These are phyloP conservation scores for Grammatotria lemairii DNA, from an alignment of 2,113 vertebrate species.

Conservation along the genomic window DNA sequence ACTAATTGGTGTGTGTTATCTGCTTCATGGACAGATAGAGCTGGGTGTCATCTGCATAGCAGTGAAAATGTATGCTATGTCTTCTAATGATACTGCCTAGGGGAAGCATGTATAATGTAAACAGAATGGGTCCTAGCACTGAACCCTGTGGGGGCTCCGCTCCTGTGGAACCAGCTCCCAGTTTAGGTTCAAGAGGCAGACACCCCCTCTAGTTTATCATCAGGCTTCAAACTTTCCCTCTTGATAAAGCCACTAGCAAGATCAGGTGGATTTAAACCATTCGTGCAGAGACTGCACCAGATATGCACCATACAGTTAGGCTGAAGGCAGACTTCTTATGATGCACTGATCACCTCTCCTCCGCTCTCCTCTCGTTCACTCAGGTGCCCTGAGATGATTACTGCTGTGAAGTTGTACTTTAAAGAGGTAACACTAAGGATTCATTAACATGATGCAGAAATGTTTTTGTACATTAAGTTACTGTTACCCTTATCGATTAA, in stretches of 20 bases:
- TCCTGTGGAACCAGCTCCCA: neutral
- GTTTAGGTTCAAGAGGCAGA: neutral
- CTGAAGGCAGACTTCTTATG: neutral
- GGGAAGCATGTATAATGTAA: neutral
- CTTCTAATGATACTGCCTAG: accelerated
- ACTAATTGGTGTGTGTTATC: neutral
- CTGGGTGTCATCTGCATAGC: accelerated
- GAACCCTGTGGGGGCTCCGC: neutral
- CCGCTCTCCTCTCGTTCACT: neutral
- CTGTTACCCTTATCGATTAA: neutral
- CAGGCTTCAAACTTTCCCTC: neutral
- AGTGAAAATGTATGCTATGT: neutral
- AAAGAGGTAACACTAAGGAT: neutral
- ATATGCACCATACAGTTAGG: neutral
- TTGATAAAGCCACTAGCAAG: neutral
- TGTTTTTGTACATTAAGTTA: neutral
- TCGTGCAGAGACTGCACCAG: neutral
- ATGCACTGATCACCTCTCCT: neutral
- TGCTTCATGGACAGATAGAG: neutral
- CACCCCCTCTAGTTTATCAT: neutral
- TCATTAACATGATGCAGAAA: neutral
- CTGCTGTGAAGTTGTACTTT: neutral
- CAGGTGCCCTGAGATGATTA: neutral
- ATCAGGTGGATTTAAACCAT: neutral
- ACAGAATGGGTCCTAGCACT: neutral